phyloP scores from a whole-genome alignment of 2,888 invertebrate genomes.

The Augochlorella aurata region DNA sequence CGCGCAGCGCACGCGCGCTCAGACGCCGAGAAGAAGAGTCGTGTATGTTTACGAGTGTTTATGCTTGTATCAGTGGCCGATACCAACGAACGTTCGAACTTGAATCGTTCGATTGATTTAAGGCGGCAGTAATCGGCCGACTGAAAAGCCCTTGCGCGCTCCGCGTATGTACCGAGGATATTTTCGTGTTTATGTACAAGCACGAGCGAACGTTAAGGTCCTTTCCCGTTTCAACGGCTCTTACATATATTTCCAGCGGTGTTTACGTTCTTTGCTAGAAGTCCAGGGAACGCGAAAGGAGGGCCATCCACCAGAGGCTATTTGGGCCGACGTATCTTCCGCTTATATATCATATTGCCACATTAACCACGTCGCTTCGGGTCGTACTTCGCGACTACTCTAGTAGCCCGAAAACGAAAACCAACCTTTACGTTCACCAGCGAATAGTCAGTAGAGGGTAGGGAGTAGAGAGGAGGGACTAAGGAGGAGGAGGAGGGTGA shows the following conservation, averaged over 20 bases:
- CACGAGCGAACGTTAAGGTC: conserved; percentile 67
- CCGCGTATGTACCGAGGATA: conserved; percentile 61
- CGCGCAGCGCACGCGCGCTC: no score
- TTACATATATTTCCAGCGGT: conserved; percentile 53
- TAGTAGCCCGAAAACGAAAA: conserved; percentile 67
- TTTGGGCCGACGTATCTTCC: conserved; percentile 59
- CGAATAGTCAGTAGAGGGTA: conserved; percentile 53
- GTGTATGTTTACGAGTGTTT: neutral
- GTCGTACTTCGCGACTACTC: conserved; percentile 64
- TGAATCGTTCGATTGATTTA: conserved; percentile 73
- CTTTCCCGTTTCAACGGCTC: conserved; percentile 61
- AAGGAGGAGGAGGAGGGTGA: no score
- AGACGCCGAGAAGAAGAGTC: neutral
- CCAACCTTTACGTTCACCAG: conserved; percentile 46
- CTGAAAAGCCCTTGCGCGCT: conserved; percentile 63
- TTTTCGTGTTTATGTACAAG: conserved; percentile 74
- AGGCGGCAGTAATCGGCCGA: conserved; percentile 67
- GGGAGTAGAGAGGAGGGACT: no score
- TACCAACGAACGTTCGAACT: conserved; percentile 40
- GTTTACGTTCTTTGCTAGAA: conserved; percentile 48
- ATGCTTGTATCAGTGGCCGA: conserved; percentile 6
- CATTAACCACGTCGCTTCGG: conserved; percentile 74
- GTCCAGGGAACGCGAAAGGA: conserved; percentile 42
- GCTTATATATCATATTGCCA: conserved; percentile 76
- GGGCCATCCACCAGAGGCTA: conserved; percentile 62